These are phyloP conservation scores for Epinotia demarniana DNA, from an alignment of 2,888 invertebrate species.

Conservation along the genomic window DNA sequence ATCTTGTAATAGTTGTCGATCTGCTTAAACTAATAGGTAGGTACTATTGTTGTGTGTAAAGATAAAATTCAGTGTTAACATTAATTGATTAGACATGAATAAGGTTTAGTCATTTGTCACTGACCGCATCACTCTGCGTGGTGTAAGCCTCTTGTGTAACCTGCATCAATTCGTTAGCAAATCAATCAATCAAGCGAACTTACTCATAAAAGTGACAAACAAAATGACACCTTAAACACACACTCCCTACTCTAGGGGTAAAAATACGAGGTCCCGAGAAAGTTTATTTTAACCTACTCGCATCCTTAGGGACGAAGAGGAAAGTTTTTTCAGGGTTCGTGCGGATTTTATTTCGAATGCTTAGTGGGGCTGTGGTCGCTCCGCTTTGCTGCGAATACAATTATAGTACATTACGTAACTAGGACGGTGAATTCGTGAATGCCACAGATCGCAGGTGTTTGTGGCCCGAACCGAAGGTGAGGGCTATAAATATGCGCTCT, in stretches of 20 bases:
- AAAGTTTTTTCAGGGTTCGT: conserved; percentile 62
- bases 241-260: conserved; percentile 17
- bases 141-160: background rate
- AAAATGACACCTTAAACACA: conserved; percentile 39
- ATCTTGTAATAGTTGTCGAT: background rate
- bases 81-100: background rate
- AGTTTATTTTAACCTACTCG: conserved; percentile 68
- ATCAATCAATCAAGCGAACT: conserved; percentile 20
- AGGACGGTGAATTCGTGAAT: no score
- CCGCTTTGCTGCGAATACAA: conserved; percentile 67
- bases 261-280: conserved; percentile 59
- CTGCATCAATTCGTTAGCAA: background rate
- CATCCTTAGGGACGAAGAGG: conserved; percentile 57
- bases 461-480: no score
- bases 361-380: conserved; percentile 56
- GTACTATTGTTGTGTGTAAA: background rate
- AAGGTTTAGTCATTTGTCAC: background rate
- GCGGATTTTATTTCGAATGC: conserved; percentile 62
- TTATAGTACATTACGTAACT: no score
- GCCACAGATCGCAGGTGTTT: no score
- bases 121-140: conserved; percentile 2
- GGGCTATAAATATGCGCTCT: no score
- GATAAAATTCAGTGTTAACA: background rate
- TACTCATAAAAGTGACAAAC: conserved; percentile 17
- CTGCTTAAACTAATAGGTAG: background rate